Evolutionary conservation across 2,888 invertebrate species (phyloP), one percentile per base, ranked within the genome.

Genomic region (Drosophila vallismaia): DNA sequence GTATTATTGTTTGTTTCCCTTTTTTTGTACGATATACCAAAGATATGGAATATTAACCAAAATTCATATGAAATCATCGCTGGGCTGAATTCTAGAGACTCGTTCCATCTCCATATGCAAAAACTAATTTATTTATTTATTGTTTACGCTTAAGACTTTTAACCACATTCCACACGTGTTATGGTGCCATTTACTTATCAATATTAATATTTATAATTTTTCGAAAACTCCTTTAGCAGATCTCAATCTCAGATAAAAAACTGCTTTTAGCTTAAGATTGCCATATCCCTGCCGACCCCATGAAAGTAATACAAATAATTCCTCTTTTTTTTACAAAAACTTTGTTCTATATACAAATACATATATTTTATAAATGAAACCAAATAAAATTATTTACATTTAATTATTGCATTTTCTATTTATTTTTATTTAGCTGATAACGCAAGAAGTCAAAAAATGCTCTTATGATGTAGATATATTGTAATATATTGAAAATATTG

Each of bases 361-460:
- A 26, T 31, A 60, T 71, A 26, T 31, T 48, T 52, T 66, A 48
- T 53, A 36, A 44, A 63, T 46, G 49, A 68, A 40, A 55, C 51
- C 40, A 44, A 55, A 51, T 69, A 68, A 62, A 69, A 54, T 68
- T 50, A 53, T 59, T 57, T 59, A 59, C 45, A 59, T 63, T 59
- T 14, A 53, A 74, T 68, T 68, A 68, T 57, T 64, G 79, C 67
- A 74, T 80, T 79, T 64, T 66, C 14, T 7, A 60, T 64, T 77
- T 56, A 53, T 60, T 78, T 63, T 12, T 31, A 26, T 38, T 44
- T 64, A 64, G 63, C 63, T 62, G 42, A 36, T 62, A 63, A 59
- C 66, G 71, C 84, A 86, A 86, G 86, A 86, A 81, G 80, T 78
- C 78, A 56, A 80, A 73, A 82, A 77, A 69, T 75, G 73, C 62